A percentile compares a stretch with the other conserved stretches of the same genome.
phyloP scores from a whole-genome alignment of 2,888 invertebrate genomes.

The Cotesia congregata region DNA sequence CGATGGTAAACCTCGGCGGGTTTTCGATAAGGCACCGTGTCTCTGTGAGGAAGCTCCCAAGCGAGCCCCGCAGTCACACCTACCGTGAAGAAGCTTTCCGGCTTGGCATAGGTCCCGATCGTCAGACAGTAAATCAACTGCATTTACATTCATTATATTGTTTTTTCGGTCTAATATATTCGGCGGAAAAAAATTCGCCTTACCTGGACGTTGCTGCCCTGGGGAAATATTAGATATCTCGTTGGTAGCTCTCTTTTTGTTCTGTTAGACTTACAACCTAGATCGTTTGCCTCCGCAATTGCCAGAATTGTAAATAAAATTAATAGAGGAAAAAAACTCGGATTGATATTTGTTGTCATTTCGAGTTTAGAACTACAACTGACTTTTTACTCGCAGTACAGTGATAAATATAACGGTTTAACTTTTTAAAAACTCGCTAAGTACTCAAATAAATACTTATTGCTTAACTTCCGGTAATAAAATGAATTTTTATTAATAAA shows the following conservation, averaged over 20 bases:
- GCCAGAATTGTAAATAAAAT: neutral
- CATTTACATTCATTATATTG: constrained; percentile 9
- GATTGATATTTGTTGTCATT: constrained; percentile 14
- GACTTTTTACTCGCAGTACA: neutral
- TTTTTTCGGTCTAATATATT: constrained; percentile 4
- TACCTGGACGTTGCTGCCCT: constrained; percentile 76
- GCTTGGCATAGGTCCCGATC: constrained; percentile 72
- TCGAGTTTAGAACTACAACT: constrained; percentile 4
- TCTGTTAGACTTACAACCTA: neutral
- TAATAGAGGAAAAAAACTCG: neutral
- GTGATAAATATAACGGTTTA: neutral
- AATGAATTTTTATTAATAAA: neutral
- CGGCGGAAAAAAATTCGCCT: constrained; percentile 65
- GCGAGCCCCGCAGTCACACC: constrained; percentile 84
- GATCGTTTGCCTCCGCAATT: constrained; percentile 15
- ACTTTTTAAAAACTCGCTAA: neutral
- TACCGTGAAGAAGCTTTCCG: constrained; percentile 76
- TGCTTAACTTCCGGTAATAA: neutral
- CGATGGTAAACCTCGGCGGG: constrained; percentile 74
- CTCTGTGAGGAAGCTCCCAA: constrained; percentile 79
- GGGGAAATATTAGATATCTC: constrained; percentile 75
- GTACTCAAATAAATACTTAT: neutral
- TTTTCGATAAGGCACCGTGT: constrained; percentile 67
- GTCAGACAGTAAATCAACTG: constrained; percentile 77
- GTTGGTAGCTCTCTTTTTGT: constrained; percentile 56